Base-by-base conservation (phyloP, 2,888 invertebrate genomes). In the Deilephila porcellus region DNA sequence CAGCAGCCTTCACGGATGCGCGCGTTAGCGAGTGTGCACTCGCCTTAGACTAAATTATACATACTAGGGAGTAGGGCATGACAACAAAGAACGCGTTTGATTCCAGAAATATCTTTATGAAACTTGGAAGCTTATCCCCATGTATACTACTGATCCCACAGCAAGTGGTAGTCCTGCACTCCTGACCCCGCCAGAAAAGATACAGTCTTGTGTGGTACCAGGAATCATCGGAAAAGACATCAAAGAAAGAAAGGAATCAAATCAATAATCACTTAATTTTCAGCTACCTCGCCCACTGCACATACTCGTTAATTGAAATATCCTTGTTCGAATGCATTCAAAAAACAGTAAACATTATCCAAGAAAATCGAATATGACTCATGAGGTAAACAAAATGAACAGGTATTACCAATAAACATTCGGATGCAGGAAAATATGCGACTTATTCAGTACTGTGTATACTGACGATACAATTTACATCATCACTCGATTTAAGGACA, bases 321-420 rank as follows among this genome's bases (percentile, higher is more conserved):
- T 37, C 63, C 34, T 63, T 34, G 7, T 37, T n/a, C 5, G 19
- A 32, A 14, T 53, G 19, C 53, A 53, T 29, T 29, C 29, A 60
- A 63, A 29, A 63, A 63, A 6, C 32, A 34, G 29, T 0, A 20
- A 19, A 53, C 17, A 63, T 37, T 20, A n/a, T 32, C 14, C n/a
- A 19, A 63, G 19, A 37, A 37, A 63, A n/a, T n/a, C 37, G 20
- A 19, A 64, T 11, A 37, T 11, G 64, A 45, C 63, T 14, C 37
- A 52, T 52, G 25, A 67, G 67, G 67, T 67, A 67, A 67, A 67
- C 67, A 52, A 19, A 20, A 45, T 63, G 11, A 45, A 45, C 62
- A 62, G 17, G 37, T 25, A 20, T 25, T 45, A 67, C 25, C 25
- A 67, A 45, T 20, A 67, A 45, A 67, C 67, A 67, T 67, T 67